Conservation (phyloP, 2,888 invertebrate genomes). For the Drosophila pseudotalamancana region DNA sequence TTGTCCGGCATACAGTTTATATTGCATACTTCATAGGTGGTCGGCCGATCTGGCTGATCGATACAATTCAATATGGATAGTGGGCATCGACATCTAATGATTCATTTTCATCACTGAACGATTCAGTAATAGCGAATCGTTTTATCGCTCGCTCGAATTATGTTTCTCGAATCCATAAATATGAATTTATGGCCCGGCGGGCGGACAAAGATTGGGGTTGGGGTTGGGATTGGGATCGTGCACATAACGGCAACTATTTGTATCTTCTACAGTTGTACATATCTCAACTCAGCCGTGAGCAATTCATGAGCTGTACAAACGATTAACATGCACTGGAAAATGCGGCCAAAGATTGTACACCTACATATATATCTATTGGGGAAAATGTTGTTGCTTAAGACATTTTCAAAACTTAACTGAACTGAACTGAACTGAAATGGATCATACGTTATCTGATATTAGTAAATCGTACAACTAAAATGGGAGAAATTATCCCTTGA, state of each 20-base stretch:
- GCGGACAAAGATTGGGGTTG: constrained; percentile 18
- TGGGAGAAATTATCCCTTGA: no score
- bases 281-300: constrained; percentile 14
- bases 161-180: constrained; percentile 48
- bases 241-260: constrained; percentile 28
- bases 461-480: no score
- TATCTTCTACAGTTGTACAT: constrained; percentile 17
- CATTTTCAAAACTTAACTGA: no score
- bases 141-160: constrained; percentile 42
- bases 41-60: constrained; percentile 23
- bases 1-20: constrained; percentile 69
- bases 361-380: no score
- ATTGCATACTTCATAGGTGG: constrained; percentile 78
- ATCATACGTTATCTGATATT: no score
- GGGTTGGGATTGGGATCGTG: constrained; percentile 1
- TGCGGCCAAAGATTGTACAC: constrained; percentile 8
- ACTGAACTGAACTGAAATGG: no score
- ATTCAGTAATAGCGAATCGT: constrained; percentile 2
- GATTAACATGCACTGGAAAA: constrained; percentile 13
- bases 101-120: constrained; percentile 19
- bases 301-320: constrained; percentile 30
- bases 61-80: constrained; percentile 48
- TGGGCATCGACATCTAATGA: constrained; percentile 26
- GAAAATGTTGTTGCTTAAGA: no score
- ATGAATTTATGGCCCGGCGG: constrained; percentile 15